Conservation (phyloP, 2,797 vertebrate species). For the Gambusia yucatana region DNA sequence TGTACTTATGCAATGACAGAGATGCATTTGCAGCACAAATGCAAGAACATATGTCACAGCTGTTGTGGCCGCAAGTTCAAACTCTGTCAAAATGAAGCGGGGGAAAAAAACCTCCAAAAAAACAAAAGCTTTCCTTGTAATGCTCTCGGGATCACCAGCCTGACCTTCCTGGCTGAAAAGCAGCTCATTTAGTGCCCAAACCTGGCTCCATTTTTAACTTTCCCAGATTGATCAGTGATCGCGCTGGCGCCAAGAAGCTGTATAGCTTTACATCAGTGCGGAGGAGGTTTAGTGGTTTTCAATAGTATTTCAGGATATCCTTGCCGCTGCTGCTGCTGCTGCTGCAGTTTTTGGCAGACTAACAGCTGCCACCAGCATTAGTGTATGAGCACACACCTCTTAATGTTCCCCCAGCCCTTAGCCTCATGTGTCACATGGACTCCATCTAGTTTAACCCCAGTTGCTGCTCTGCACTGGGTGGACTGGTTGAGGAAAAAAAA, state of each 20-base stretch:
- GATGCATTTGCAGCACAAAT: slow-evolving; percentile 26
- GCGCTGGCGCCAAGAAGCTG: slow-evolving; percentile 76
- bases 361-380: slow-evolving; percentile 77
- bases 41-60: slow-evolving; percentile 29
- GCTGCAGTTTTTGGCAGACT: slow-evolving; percentile 76
- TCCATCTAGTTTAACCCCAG: slow-evolving; percentile 64
- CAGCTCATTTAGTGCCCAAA: slow-evolving; percentile 62
- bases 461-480: slow-evolving; percentile 53
- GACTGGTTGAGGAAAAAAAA: slow-evolving; percentile 42
- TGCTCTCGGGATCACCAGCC: slow-evolving; percentile 34
- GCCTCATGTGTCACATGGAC: slow-evolving; percentile 81
- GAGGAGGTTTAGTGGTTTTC: slow-evolving; percentile 81
- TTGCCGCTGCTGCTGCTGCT: slow-evolving; percentile 71
- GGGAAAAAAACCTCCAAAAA: background rate
- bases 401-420: slow-evolving; percentile 70
- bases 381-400: slow-evolving; percentile 77
- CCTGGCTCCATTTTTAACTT: slow-evolving; percentile 75
- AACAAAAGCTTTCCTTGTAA: slow-evolving; percentile 6
- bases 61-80: slow-evolving; percentile 13
- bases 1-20: slow-evolving; percentile 34
- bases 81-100: background rate
- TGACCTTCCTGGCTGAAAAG: slow-evolving; percentile 70
- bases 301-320: slow-evolving; percentile 83
- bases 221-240: slow-evolving; percentile 79
- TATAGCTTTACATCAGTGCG: slow-evolving; percentile 76